These are phyloP conservation scores for Spea multiplicata DNA, from an alignment of 2,113 vertebrate genomes.

Conservation along the genomic window DNA sequence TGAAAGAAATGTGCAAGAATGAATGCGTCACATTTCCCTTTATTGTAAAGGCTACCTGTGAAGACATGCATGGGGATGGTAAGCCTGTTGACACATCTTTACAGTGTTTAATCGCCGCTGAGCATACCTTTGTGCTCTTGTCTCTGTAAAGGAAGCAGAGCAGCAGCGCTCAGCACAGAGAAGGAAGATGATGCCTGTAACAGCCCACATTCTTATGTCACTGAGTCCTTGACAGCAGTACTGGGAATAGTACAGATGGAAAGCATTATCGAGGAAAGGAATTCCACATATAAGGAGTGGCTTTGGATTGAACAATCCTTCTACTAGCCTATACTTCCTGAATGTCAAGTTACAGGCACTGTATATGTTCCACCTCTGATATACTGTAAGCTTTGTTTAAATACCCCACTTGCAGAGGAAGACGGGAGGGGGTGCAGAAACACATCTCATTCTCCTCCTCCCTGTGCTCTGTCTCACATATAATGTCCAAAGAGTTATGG, in stretches of 20 bases:
- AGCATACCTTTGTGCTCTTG: not conserved
- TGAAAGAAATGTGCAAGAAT: no score
- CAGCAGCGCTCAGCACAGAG: not conserved
- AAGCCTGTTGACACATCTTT: not conserved
- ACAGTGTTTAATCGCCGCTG: not conserved
- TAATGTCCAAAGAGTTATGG: no score
- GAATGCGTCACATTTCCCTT: no score
- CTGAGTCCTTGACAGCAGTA: slow-evolving; percentile 14
- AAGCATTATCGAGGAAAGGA: slow-evolving; percentile 34
- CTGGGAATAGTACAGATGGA: slow-evolving; percentile 36
- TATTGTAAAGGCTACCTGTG: not conserved
- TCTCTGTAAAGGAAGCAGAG: slow-evolving; percentile 24
- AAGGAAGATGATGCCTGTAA: slow-evolving; percentile 18
- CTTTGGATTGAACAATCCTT: slow-evolving; percentile 21
- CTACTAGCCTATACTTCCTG: slow-evolving; percentile 10
- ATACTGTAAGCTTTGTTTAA: not conserved
- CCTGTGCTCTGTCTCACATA: no score
- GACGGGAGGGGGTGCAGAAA: not conserved
- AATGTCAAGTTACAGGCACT: slow-evolving; percentile 8
- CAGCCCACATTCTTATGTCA: slow-evolving; percentile 44
- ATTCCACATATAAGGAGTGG: slow-evolving; percentile 43
- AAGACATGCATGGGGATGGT: not conserved
- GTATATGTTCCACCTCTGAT: not conserved
- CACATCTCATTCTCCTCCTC: no score
- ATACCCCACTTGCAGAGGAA: not conserved